These are phyloP conservation scores for Cyprinodon variegatus DNA, from an alignment of 2,113 vertebrate genomes.

Conservation along the genomic window DNA sequence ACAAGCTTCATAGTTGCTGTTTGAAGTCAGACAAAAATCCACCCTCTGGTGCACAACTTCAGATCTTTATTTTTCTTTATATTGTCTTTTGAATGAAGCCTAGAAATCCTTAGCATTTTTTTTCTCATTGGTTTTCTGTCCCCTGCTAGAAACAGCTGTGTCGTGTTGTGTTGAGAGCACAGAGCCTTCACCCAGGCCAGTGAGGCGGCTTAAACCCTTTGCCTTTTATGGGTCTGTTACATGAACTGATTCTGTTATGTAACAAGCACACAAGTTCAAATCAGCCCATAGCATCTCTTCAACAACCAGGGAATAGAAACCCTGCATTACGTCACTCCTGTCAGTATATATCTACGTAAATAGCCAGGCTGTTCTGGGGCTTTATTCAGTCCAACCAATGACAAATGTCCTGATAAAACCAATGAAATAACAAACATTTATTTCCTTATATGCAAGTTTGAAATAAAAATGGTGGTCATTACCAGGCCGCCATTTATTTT, in stretches of 20 bases:
- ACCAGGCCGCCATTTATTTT: background rate
- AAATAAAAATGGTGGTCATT: background rate
- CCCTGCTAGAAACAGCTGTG: conserved; percentile 53
- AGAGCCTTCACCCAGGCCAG: conserved; percentile 34
- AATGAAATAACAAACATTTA: too few species aligned
- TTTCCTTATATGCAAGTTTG: background rate
- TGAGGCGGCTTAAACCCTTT: conserved; percentile 65
- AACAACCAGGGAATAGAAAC: conserved; percentile 41
- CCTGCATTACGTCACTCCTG: conserved; percentile 10
- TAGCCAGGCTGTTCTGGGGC: background rate
- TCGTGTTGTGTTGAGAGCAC: background rate
- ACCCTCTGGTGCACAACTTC: background rate
- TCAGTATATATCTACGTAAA: background rate
- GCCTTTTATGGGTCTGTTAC: conserved; percentile 69
- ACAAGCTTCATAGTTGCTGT: conserved; percentile 9
- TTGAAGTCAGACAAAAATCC: conserved; percentile 25
- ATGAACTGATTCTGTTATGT: conserved; percentile 67
- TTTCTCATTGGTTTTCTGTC: background rate
- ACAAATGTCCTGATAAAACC: background rate
- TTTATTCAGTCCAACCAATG: background rate
- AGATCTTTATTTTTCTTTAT: background rate
- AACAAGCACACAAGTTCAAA: conserved; percentile 61
- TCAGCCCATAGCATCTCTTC: conserved; percentile 51
- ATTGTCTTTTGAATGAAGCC: conserved; percentile 26
- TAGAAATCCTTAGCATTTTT: conserved; percentile 4